These are phyloP conservation scores for Candidula unifasciata DNA, from an alignment of 2,888 invertebrate genomes.

Conservation along the genomic window DNA sequence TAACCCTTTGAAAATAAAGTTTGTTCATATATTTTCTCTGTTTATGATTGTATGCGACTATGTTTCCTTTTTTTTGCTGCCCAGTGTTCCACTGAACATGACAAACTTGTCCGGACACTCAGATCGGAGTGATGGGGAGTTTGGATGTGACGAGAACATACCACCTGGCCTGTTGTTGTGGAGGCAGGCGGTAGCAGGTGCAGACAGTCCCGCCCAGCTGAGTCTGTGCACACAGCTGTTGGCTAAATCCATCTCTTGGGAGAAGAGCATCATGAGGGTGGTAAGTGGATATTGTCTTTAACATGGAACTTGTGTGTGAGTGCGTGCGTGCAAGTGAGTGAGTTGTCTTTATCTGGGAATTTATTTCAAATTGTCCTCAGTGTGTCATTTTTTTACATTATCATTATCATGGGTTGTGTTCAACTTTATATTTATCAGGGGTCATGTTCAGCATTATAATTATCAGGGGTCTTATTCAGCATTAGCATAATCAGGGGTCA, in stretches of 20 bases:
- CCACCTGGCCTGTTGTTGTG: constrained; percentile 86
- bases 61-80: constrained; percentile 44
- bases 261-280: constrained; percentile 99
- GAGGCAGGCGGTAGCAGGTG: constrained; percentile 91
- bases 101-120: constrained; percentile 59
- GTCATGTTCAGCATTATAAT: no score
- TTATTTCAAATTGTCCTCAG: no score
- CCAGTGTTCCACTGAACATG: constrained; percentile 70
- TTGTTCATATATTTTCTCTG: no score
- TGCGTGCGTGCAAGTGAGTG: neutral
- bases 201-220: constrained; percentile 92
- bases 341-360: no score
- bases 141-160: constrained; percentile 76
- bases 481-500: no score
- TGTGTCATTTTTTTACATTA: no score
- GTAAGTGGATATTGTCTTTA: constrained; percentile 82
- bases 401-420: no score
- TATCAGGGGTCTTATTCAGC: no score
- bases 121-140: constrained; percentile 40
- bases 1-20: no score
- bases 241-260: constrained; percentile 96
- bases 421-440: no score
- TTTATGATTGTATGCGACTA: no score
- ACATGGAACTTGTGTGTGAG: no score
- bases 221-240: constrained; percentile 92